Base-by-base conservation (phyloP, 2,797 vertebrate species). In the Melopsittacus undulatus region DNA sequence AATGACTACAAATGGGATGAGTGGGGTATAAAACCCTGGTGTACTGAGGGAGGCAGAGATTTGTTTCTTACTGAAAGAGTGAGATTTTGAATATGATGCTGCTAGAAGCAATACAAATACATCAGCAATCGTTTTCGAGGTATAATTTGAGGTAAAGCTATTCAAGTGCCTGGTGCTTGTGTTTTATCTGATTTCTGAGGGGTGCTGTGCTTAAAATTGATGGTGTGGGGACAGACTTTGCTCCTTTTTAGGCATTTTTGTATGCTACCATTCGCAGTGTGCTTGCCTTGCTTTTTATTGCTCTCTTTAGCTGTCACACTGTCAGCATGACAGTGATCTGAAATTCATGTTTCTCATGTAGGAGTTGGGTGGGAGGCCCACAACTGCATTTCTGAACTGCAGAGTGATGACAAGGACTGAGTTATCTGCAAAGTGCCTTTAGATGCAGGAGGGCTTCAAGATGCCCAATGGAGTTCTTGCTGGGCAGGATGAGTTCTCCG, bases 321-420 rank as follows among this genome's bases (percentile, higher is more conserved):
- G 93, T 61, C 85, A 92, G 73, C 57, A 9, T n/a, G 92, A 42
- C 83, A 27, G n/a, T 56, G 46, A 77, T 89, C 64, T 91, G 83
- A 89, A 59, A 83, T 75, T 80, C 40, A 7, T n/a, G 73, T 5
- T 73, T 83, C 66, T 86, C 30, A 3, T 21, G 68, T 29, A n/a
- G 95, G 82, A 94, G 66, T 20, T 91, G 90, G 76, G 32, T 87
- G 85, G 83, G 64, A 93, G 88, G 82, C 90, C 79, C 82, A 32
- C 54, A 56, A 54, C 52, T 75, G 16, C 59, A 9, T 82, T 94
- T 95, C 74, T 77, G 87, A 73, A 49, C 17, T 19, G 69, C 73
- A 76, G 32, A 62, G 46, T 29, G 79, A 51, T 89, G 79, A 32
- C 84, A 69, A 56, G 83, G 63, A 64, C 64, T 22, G 66, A 81